phyloP scores from a whole-genome alignment of 2,113 vertebrate genomes.

The Rostratula benghalensis region DNA sequence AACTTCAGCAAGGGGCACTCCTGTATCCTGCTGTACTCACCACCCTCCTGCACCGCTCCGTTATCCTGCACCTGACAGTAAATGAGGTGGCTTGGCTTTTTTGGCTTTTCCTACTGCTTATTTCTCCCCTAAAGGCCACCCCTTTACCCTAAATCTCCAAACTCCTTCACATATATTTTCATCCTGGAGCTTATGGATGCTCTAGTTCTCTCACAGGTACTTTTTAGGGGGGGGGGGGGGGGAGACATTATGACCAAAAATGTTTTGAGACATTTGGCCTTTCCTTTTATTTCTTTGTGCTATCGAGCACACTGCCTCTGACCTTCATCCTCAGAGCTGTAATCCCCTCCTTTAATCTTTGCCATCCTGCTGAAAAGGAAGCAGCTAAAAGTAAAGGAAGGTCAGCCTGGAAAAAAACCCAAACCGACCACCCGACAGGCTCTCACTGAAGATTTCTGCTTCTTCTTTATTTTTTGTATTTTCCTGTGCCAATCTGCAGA shows the following conservation, averaged over 20 bases:
- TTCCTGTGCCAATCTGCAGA: background rate
- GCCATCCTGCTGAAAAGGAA: background rate
- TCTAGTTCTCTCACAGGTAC: background rate
- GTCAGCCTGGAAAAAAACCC: background rate
- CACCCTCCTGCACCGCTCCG: background rate
- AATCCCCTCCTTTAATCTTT: conserved; percentile 12
- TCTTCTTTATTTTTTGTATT: background rate
- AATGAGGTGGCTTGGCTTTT: background rate
- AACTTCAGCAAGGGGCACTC: background rate
- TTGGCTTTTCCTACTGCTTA: background rate
- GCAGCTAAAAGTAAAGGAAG: background rate
- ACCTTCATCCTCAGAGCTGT: background rate
- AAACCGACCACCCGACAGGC: background rate
- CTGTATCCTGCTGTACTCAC: background rate
- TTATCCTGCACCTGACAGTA: background rate
- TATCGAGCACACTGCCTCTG: background rate
- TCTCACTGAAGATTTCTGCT: background rate
- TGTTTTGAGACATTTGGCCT: background rate
- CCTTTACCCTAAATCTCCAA: background rate
- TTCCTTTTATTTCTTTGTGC: background rate
- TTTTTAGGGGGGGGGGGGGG: too few relatives aligned
- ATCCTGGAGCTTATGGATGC: background rate
- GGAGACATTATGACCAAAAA: background rate
- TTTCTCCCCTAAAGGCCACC: background rate
- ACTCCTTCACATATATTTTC: background rate